Percentiles rank a stretch among this genome's conserved stretches.
Conservation (phyloP, 2,888 invertebrate species). For the Augochlorella aurata region DNA sequence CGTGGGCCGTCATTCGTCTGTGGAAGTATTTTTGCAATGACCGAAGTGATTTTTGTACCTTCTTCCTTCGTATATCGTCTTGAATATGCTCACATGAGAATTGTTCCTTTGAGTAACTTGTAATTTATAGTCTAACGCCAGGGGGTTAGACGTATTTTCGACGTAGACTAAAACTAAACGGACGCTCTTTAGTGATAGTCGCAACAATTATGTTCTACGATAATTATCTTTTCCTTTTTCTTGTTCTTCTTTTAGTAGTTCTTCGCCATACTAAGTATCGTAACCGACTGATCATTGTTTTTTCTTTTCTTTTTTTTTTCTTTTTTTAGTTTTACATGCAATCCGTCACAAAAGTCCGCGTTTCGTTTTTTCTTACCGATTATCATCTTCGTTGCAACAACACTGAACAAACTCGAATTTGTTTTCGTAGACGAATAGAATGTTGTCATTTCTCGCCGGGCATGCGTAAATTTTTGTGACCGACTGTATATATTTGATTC, state of each 20-base stretch:
- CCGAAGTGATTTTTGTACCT: conserved; percentile 69
- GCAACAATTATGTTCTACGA: conserved; percentile 18
- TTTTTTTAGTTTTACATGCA: too few species aligned
- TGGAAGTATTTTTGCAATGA: conserved; percentile 59
- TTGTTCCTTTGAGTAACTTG: conserved; percentile 51
- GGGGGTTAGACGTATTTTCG: conserved; percentile 13
- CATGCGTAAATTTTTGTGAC: background rate
- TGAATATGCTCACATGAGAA: conserved; percentile 52
- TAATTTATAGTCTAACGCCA: conserved; percentile 51
- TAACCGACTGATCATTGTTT: conserved; percentile 41
- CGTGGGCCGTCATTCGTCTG: conserved; percentile 62
- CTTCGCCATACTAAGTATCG: conserved; percentile 27
- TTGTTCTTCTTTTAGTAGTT: conserved; percentile 13
- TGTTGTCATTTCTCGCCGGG: background rate
- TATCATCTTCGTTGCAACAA: background rate
- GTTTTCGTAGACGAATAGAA: background rate
- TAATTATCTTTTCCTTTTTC: conserved; percentile 23
- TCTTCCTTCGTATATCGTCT: conserved; percentile 66
- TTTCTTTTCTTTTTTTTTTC: background rate
- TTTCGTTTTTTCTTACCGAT: too few species aligned
- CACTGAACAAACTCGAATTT: background rate
- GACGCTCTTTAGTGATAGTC: conserved; percentile 30
- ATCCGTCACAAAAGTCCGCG: too few species aligned
- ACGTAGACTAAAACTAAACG: conserved; percentile 25
- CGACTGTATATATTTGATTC: conserved; percentile 7